Evolutionary conservation across 2,797 vertebrate species (phyloP).

Genomic region (Acropternis orthonyx): DNA sequence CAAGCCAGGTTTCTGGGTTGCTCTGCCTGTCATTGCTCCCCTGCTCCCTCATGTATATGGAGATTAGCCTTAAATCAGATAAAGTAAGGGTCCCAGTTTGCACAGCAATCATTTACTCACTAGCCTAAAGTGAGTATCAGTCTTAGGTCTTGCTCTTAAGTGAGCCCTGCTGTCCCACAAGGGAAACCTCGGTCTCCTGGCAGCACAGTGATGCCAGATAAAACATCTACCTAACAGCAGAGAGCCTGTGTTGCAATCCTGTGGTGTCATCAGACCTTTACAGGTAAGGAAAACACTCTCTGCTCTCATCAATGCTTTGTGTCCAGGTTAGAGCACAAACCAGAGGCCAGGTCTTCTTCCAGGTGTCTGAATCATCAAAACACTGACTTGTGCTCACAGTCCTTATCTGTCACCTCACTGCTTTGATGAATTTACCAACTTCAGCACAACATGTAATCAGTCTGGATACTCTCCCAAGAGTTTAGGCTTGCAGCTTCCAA

Average conservation of each 20-base stretch:
- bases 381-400: background rate
- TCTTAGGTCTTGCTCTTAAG: background rate
- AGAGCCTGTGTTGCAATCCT: background rate
- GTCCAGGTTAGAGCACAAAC: background rate
- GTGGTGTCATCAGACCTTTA: background rate
- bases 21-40: background rate
- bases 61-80: background rate
- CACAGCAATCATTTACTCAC: background rate
- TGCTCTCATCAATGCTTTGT: background rate
- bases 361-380: background rate
- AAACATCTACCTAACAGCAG: background rate
- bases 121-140: background rate
- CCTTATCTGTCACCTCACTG: fast-evolving
- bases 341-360: background rate
- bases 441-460: background rate
- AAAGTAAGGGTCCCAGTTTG: background rate
- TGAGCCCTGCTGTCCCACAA: background rate
- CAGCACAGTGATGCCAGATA: background rate
- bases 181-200: background rate
- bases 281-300: background rate
- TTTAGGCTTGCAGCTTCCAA: background rate
- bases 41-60: background rate
- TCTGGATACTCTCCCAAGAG: background rate
- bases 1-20: background rate
- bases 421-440: background rate